Base-by-base conservation (phyloP, 2,888 invertebrate species). In the Deilephila porcellus region DNA sequence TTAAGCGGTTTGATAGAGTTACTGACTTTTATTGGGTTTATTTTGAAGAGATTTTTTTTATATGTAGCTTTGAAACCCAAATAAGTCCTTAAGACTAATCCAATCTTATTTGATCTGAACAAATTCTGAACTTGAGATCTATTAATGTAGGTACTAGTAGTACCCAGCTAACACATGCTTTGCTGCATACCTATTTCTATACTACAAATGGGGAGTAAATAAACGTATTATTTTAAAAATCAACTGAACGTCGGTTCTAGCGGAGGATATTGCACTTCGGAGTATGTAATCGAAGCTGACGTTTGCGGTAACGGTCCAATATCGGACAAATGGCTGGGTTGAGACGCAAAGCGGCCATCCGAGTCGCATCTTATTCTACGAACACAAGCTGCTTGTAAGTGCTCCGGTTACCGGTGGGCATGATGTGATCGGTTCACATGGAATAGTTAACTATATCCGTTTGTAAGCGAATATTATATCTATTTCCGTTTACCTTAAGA, bases 271-370 rank as follows among this genome's bases (percentile, higher is more conserved):
- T 73, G 64, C 72, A 73, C 72, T 73, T 67, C 60, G 37, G 72
- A 29, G 56, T 64, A 59, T 59, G 79, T 83, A 85, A 84, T 83
- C 81, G 83, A 82, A 82, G 83, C 82, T 81, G 83, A 84, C 83
- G 80, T 79, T 78, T 81, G 81, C 82, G 74, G 79, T 83, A 82
- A 83, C 83, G 80, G 87, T 84, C 84, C 87, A 88, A 90, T 91
- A 87, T 87, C 85, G 82, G 80, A 79, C 78, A 84, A 88, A 90
- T 85, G 85, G 85, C 82, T 79, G 80, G 81, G 78, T 81, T 79
- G 85, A 76, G 91, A 84, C 90, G 83, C 91, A 87, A 86, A 89
- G 88, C 88, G 88, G 86, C 90, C 89, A 88, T 90, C 85, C 76
- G 83, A 81, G 87, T 81, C 85, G 82, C 86, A 85, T 87, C 85